Conservation (phyloP, 2,797 vertebrate species). For the Anabas testudineus region DNA sequence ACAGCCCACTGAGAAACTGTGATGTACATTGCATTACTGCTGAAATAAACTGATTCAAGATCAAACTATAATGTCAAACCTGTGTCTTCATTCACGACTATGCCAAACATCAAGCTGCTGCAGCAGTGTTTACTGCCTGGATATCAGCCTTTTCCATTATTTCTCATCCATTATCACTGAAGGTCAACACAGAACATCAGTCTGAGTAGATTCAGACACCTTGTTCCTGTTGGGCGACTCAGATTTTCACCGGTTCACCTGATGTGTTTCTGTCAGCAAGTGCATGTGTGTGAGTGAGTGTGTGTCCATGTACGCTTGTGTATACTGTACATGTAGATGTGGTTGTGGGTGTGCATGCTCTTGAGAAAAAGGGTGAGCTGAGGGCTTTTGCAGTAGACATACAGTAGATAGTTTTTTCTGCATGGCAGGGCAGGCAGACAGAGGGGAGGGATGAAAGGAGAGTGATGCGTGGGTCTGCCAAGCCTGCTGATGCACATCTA, state of each 20-base stretch:
- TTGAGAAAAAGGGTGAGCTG: conserved; percentile 53
- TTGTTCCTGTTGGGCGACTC: conserved; percentile 65
- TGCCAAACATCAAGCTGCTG: conserved; percentile 44
- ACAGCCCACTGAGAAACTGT: conserved; percentile 3
- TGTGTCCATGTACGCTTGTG: conserved; percentile 34
- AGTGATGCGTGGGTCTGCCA: conserved; percentile 65
- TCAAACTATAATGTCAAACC: conserved; percentile 22
- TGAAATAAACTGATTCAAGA: conserved; percentile 25
- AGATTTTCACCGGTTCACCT: conserved; percentile 68
- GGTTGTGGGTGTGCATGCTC: conserved; percentile 44
- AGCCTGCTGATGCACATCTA: conserved; percentile 72
- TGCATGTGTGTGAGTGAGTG: conserved; percentile 13
- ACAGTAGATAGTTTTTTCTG: conserved; percentile 49
- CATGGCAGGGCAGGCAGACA: conserved; percentile 63
- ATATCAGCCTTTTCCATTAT: conserved; percentile 71
- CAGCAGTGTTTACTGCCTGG: conserved; percentile 37
- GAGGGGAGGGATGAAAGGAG: conserved; percentile 68
- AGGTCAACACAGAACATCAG: conserved; percentile 72
- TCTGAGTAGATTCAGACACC: conserved; percentile 63
- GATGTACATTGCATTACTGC: conserved; percentile 12
- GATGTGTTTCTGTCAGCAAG: conserved; percentile 42
- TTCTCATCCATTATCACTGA: conserved; percentile 73
- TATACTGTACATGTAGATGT: conserved; percentile 34
- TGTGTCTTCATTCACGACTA: conserved; percentile 18
- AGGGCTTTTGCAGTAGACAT: conserved; percentile 61